Evolutionary conservation across 1,140 invertebrate genomes (phyloP).

Genomic region (Eriocheir sinensis): DNA sequence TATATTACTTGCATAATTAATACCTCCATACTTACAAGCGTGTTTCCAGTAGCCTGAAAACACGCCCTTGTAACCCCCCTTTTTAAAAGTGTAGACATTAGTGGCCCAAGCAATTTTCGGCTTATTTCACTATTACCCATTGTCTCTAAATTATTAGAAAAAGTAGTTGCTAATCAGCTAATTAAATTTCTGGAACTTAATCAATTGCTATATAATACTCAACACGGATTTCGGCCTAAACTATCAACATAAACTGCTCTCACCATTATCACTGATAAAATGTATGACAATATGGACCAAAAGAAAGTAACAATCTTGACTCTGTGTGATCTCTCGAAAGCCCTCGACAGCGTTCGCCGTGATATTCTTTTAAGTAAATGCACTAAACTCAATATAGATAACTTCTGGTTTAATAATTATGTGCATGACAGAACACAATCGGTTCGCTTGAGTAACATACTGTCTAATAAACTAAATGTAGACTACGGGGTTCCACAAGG

Average conservation of each 20-base stretch:
- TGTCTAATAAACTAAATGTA: not conserved
- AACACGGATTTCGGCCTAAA: not conserved
- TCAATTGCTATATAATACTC: not conserved
- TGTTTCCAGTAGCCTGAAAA: not conserved
- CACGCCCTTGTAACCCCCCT: not conserved
- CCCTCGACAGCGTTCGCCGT: slow-evolving; percentile 4
- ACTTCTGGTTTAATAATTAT: slow-evolving; percentile 33
- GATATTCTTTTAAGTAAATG: not conserved
- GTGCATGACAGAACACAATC: not conserved
- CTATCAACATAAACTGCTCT: not conserved
- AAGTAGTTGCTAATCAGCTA: not conserved
- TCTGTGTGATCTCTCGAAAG: not conserved
- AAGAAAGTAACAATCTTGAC: not conserved
- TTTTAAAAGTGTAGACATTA: not conserved
- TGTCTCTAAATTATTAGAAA: slow-evolving; percentile 37
- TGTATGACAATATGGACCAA: not conserved
- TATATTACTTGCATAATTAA: not conserved
- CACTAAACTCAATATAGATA: not conserved
- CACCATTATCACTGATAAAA: not conserved
- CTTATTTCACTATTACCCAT: not conserved
- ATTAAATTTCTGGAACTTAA: not conserved
- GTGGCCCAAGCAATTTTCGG: not conserved
- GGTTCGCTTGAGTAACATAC: not conserved
- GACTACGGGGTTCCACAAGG: not conserved
- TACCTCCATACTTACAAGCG: not conserved